phyloP scores from a whole-genome alignment of 2,113 vertebrate species.

The Colaptes auratus region DNA sequence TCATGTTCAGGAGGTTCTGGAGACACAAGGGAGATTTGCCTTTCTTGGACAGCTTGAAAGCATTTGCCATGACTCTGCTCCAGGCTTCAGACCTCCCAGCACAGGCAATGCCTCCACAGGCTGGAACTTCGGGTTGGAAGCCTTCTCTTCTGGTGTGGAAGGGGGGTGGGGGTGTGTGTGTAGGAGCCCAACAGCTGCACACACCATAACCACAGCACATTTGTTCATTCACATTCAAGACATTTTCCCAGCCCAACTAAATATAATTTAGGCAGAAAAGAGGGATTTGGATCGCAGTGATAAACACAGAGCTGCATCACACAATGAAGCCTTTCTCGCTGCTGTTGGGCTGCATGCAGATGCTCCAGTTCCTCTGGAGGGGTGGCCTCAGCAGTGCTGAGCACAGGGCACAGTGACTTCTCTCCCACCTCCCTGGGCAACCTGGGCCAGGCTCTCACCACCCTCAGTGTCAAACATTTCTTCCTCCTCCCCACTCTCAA shows the following conservation, averaged over 20 bases:
- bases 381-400: too few relatives aligned
- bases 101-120: background rate
- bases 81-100: background rate
- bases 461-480: too few relatives aligned
- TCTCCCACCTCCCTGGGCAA: too few relatives aligned
- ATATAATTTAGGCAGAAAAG: background rate
- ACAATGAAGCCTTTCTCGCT: background rate
- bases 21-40: background rate
- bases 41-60: background rate
- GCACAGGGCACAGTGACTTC: too few relatives aligned
- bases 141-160: background rate
- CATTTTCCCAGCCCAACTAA: background rate
- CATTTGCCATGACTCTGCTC: background rate
- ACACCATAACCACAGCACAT: background rate
- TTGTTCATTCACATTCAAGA: background rate
- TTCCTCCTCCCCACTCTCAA: too few relatives aligned
- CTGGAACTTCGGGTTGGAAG: background rate
- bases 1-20: too few relatives aligned
- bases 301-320: background rate
- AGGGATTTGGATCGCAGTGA: background rate
- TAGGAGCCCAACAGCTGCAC: background rate
- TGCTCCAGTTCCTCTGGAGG: background rate
- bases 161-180: too few relatives aligned
- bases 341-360: rapidly evolving
- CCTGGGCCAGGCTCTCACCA: too few relatives aligned